These are phyloP conservation scores for Villa cingulata DNA, from an alignment of 2,888 invertebrate genomes.

Conservation along the genomic window DNA sequence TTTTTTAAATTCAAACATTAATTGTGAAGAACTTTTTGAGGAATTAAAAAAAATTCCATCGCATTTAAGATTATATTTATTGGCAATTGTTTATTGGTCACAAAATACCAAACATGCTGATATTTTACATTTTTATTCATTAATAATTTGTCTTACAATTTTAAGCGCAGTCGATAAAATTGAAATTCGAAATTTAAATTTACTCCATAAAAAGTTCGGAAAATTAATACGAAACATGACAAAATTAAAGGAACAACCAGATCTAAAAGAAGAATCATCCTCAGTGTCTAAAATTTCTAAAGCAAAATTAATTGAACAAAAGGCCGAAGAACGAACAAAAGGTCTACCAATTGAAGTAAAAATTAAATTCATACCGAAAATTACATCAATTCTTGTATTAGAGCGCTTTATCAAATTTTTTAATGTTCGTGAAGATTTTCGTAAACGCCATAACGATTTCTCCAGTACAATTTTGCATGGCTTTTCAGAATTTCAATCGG, in stretches of 20 bases:
- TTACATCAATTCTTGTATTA: constrained; percentile 29
- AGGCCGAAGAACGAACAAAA: constrained; percentile 18
- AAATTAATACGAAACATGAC: constrained; percentile 26
- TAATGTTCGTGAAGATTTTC: constrained; percentile 31
- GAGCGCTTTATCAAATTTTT: constrained; percentile 28
- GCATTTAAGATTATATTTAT: constrained; percentile 26
- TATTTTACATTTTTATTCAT: constrained; percentile 25
- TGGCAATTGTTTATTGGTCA: constrained; percentile 31
- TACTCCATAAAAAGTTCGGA: constrained; percentile 27
- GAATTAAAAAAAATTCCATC: constrained; percentile 22
- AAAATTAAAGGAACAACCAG: background rate
- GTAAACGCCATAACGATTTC: constrained; percentile 29
- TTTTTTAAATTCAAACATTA: constrained; percentile 18
- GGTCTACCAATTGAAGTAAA: constrained; percentile 21
- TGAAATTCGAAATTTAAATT: constrained; percentile 25
- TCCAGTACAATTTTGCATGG: constrained; percentile 28
- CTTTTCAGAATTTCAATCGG: constrained; percentile 33
- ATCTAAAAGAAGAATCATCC: background rate
- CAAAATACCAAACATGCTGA: constrained; percentile 26
- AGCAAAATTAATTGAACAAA: constrained; percentile 8
- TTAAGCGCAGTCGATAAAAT: constrained; percentile 28
- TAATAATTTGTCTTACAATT: constrained; percentile 27
- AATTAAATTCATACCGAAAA: constrained; percentile 24
- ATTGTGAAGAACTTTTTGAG: constrained; percentile 20
- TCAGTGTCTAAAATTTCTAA: background rate